These are phyloP conservation scores for Atta cephalotes DNA, from an alignment of 1,140 invertebrate genomes.

Conservation along the genomic window DNA sequence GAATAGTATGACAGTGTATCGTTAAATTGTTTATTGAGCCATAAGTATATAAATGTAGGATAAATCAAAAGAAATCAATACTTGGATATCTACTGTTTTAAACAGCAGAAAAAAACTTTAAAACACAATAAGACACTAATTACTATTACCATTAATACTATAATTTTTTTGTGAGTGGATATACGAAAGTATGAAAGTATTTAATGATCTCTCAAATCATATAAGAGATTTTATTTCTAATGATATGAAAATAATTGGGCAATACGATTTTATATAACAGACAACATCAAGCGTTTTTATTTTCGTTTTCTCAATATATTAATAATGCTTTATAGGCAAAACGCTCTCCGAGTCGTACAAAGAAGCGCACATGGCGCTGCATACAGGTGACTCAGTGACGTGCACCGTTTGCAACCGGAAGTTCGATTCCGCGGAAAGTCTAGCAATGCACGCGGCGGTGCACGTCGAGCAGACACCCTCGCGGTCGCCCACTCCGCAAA, in stretches of 20 bases:
- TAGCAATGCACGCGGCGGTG: constrained; percentile 90
- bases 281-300: not conserved
- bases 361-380: constrained; percentile 89
- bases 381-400: constrained; percentile 85
- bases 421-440: constrained; percentile 88
- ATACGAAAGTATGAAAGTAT: not conserved
- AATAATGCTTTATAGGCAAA: constrained; percentile 82
- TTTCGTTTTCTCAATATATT: not conserved
- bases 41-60: not conserved
- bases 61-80: not conserved
- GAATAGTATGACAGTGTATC: not conserved
- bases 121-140: not conserved
- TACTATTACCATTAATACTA: not conserved
- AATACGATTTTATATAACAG: not conserved
- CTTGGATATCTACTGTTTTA: not conserved
- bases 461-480: constrained; percentile 84
- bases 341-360: constrained; percentile 88
- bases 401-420: constrained; percentile 90
- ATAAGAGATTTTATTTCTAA: not conserved
- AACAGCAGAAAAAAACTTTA: not conserved
- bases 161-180: not conserved
- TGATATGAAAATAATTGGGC: not conserved
- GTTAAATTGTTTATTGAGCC: not conserved
- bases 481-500: constrained; percentile 65
- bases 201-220: not conserved